Base-by-base conservation (phyloP, 2,888 invertebrate genomes). In the Laspeyria flexula region DNA sequence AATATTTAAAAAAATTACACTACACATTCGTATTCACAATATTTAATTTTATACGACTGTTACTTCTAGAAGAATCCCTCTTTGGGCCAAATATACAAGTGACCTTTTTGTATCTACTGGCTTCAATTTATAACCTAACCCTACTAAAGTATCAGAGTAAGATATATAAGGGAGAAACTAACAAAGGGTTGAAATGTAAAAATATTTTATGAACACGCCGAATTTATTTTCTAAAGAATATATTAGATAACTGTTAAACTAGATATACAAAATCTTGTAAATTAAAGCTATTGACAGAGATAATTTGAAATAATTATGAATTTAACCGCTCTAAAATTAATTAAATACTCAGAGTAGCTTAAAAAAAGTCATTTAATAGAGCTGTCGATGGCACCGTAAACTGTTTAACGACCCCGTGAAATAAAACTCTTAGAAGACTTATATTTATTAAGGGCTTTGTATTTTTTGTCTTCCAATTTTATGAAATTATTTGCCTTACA, bases 101-200 rank as follows among this genome's bases (percentile, higher is more conserved):
- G 18, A 1, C 16, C 4, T 15, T 33, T 7, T 47, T 39, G 46
- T 37, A 54, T 64, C 34, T 29, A 40, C 34, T 34, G 47, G 35
- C 34, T 43, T 25, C 21, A n/a, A 54, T 61, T 65, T 65, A 61
- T 39, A 55, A 43, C 59, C 42, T 12, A 30, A 55, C 49, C 65
- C 50, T 60, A 60, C 50, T 65, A 61, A 64, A 58, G 46, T 45
- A 61, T 39, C 40, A 11, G 30, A 18, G 47, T 43, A 37, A 41
- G 11, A 12, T 53, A 25, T 43, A 46, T 35, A 27, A 35, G 37
- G 4, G 18, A 11, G 11, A 33, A 33, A 15, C 33, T 13, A 31
- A 16, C 6, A 15, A 35, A 33, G 42, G 30, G 11, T 25, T 9
- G 11, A 33, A 47, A 38, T 42, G n/a, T 48, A 21, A 37, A 18